A percentile compares a stretch with the other conserved stretches of the same genome.
phyloP scores from a whole-genome alignment of 2,888 invertebrate genomes.

The Drosophila monieri region DNA sequence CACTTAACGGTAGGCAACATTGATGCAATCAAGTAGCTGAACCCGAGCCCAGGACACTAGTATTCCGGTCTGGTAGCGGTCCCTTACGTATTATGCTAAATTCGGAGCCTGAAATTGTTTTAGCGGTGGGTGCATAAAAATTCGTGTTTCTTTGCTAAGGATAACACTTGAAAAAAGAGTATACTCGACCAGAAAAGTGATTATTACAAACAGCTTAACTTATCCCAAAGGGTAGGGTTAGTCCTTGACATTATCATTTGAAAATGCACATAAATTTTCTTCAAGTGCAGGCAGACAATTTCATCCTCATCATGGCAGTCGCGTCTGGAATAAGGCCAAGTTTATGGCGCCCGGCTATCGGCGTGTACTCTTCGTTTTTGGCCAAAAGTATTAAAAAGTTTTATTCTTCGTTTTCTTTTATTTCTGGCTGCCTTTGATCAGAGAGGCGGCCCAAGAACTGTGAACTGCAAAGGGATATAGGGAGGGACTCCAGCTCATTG shows the following conservation, averaged over 20 bases:
- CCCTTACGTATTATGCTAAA: constrained; percentile 28
- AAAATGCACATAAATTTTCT: background rate
- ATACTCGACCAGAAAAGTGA: background rate
- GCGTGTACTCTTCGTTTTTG: constrained; percentile 22
- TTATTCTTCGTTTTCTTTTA: constrained; percentile 19
- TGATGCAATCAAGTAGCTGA: constrained; percentile 33
- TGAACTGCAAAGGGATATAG: constrained; percentile 35
- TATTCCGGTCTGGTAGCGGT: background rate
- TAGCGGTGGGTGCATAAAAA: constrained; percentile 64
- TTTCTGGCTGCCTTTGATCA: constrained; percentile 54
- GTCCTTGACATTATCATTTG: background rate
- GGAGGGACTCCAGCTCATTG: constrained; percentile 31
- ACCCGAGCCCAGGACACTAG: constrained; percentile 1
- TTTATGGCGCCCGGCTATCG: constrained; percentile 30
- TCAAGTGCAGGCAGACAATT: constrained; percentile 3
- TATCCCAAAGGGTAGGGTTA: background rate
- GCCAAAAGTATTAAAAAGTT: constrained; percentile 67
- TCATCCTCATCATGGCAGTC: constrained; percentile 15
- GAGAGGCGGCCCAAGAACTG: constrained; percentile 16
- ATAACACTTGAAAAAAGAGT: background rate
- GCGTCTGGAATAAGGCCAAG: constrained; percentile 35
- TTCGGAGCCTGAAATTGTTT: constrained; percentile 44
- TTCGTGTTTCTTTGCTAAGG: constrained; percentile 35
- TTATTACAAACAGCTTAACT: background rate
- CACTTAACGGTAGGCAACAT: constrained; percentile 19